These are phyloP conservation scores for Anastrepha ludens DNA, from an alignment of 1,140 invertebrate genomes.

Conservation along the genomic window DNA sequence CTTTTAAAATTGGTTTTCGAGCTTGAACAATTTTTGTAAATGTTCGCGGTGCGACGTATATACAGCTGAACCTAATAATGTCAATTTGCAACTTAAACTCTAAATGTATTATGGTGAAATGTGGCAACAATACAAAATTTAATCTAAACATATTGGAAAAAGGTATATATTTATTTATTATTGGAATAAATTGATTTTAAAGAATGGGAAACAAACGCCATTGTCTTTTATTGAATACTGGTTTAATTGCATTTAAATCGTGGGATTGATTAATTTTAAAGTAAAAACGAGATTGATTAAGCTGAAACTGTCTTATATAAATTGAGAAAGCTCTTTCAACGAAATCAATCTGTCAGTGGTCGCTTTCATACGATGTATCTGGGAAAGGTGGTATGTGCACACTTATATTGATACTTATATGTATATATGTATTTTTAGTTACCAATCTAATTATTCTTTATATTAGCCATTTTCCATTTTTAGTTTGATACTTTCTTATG, in stretches of 20 bases:
- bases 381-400: background rate
- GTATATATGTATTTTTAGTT: background rate
- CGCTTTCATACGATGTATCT: background rate
- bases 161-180: background rate
- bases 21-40: no score
- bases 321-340: background rate
- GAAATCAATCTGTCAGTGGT: background rate
- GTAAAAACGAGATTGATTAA: background rate
- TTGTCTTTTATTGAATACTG: background rate
- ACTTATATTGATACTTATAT: background rate
- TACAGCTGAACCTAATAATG: no score
- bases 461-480: background rate
- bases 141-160: no score
- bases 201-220: background rate
- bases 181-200: background rate
- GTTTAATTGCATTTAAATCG: background rate
- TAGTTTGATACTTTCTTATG: background rate
- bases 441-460: background rate
- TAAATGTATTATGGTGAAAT: no score
- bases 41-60: no score
- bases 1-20: no score
- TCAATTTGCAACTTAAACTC: no score
- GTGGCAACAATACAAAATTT: no score
- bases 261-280: background rate
- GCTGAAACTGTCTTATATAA: conserved; percentile 6